Evolutionary conservation across 2,888 invertebrate genomes (phyloP), one percentile per base, ranked within the genome.

Genomic region (Beris morrisii): DNA sequence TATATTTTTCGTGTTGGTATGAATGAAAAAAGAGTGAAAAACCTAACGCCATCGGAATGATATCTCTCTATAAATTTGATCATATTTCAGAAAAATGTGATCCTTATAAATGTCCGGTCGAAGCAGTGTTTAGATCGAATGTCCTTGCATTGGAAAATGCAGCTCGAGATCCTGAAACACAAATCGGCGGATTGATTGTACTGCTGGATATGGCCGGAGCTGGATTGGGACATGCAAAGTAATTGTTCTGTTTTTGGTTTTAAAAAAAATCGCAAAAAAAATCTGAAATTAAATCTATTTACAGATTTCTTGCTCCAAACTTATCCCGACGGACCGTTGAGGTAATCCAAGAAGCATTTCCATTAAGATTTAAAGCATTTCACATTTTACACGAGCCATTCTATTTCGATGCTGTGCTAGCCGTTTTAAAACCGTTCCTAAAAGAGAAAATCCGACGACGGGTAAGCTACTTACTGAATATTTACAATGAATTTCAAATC

Each of bases 321-420:
- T 82, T 83, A 68, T 81, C 81, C 0, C 78, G 76, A 68, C 75
- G 78, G 69, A 82, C 82, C 67, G 82, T 82, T 1, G 82, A 82
- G 67, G 76, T 83, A 55, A 80, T 84, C 2, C 83, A 83, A 74
- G 83, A 83, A 72, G 82, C 82, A 68, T 88, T 88, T 73, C 90
- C 90, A 0, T 82, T 88, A 75, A 85, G 84, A 67, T 87, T 87
- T 0, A 82, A 88, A 73, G 87, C 88, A 0, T 85, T 90, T 64
- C 91, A 91, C 78, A 83, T 91, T 53, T 83, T 90, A 57, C 86
- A 89, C 75, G 88, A 90, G 74, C 88, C 90, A 0, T 90, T 90
- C 88, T 78, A 89, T 32, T 90, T 90, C 76, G 90, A 90, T 76
- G 87, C 88, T 73, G 85, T 89, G 67, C 90, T 86, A 79, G 85